Evolutionary conservation across 2,888 invertebrate species (phyloP).

Genomic region (Tipula confusa): DNA sequence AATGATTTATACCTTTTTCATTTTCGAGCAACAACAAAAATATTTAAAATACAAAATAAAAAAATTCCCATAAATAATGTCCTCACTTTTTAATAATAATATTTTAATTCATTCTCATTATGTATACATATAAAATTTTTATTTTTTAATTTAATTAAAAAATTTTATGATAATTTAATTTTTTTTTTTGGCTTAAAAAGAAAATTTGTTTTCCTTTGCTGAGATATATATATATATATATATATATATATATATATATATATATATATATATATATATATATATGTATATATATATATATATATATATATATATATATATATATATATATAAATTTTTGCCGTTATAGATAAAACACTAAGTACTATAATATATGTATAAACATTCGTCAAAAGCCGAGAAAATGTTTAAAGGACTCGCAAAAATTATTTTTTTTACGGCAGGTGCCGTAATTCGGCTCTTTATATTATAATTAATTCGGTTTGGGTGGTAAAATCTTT

Average conservation of each 20-base stretch:
- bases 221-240: too few species aligned
- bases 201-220: not conserved
- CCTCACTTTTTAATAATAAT: too few species aligned
- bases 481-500: not conserved
- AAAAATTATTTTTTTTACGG: not conserved
- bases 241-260: too few species aligned
- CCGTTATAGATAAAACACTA: not conserved
- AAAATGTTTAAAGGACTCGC: not conserved
- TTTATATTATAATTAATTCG: not conserved
- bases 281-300: too few species aligned
- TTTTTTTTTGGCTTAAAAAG: not conserved
- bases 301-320: too few species aligned
- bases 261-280: too few species aligned
- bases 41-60: not conserved
- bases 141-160: not conserved
- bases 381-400: not conserved
- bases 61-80: too few species aligned
- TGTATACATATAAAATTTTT: not conserved
- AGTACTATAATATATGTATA: too few species aligned
- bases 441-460: too few species aligned
- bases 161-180: conserved; percentile 8
- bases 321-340: not conserved
- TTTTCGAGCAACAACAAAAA: not conserved
- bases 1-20: not conserved
- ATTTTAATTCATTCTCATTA: conserved; percentile 3